Percentiles rank a stretch among this genome's conserved stretches.
Conservation (phyloP, 1,140 invertebrate species). For the Cotesia typhae region DNA sequence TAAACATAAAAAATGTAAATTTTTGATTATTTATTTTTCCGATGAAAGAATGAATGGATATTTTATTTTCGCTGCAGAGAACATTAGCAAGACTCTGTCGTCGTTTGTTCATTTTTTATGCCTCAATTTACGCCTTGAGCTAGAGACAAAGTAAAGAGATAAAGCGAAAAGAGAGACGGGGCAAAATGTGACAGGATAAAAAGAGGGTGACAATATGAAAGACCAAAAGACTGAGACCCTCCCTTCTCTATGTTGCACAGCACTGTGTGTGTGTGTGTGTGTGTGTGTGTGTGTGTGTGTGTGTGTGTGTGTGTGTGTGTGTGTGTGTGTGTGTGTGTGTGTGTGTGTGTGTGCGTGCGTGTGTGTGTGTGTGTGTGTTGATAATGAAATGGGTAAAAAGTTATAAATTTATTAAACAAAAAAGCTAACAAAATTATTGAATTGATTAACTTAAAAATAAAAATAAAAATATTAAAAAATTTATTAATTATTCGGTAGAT, state of each 20-base stretch:
- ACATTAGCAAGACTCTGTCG: slow-evolving; percentile 49
- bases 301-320: background rate
- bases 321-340: background rate
- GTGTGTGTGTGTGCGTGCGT: background rate
- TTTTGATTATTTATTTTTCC: background rate
- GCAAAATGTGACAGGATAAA: slow-evolving; percentile 47
- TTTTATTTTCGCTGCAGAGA: slow-evolving; percentile 48
- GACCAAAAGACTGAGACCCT: background rate
- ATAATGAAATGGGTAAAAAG: slow-evolving; percentile 10
- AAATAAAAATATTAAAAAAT: no score
- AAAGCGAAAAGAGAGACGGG: slow-evolving; percentile 13
- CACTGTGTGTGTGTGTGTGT: no score
- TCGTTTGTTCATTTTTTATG: slow-evolving; percentile 52
- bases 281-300: background rate
- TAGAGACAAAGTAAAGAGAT: slow-evolving; percentile 29
- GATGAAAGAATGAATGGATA: slow-evolving; percentile 41
- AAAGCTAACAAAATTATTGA: no score
- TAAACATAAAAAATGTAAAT: background rate
- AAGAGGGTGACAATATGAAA: slow-evolving; percentile 30
- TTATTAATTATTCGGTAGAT: no score
- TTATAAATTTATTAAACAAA: no score
- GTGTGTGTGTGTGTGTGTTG: background rate
- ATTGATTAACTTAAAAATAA: no score
- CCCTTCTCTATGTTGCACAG: no score
- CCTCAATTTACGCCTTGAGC: slow-evolving; percentile 50